Evolutionary conservation across 2,797 vertebrate species (phyloP).

Genomic region (Rhinogobio ventralis): DNA sequence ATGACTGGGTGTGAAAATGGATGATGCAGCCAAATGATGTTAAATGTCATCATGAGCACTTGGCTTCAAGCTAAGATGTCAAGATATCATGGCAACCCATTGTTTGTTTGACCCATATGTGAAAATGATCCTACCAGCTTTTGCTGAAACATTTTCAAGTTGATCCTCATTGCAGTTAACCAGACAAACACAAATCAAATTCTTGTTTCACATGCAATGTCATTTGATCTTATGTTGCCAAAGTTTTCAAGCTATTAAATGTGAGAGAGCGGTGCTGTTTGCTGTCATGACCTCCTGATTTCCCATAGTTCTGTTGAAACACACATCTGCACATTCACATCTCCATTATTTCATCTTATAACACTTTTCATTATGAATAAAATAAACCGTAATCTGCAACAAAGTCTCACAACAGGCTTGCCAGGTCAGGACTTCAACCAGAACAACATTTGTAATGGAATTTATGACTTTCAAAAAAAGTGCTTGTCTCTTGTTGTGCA

Average conservation of each 20-base stretch:
- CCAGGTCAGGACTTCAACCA: slow-evolving; percentile 21
- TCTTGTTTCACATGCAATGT: slow-evolving; percentile 56
- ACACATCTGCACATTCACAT: slow-evolving; percentile 38
- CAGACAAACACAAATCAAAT: slow-evolving; percentile 54
- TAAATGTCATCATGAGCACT: slow-evolving; percentile 45
- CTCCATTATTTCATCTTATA: slow-evolving; percentile 12
- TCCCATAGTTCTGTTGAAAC: slow-evolving; percentile 32
- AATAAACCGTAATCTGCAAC: slow-evolving; percentile 4
- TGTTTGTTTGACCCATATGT: slow-evolving; percentile 66
- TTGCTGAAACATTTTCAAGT: slow-evolving; percentile 54
- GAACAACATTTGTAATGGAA: slow-evolving; percentile 15
- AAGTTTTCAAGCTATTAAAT: slow-evolving; percentile 49
- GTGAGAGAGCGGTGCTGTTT: slow-evolving; percentile 17
- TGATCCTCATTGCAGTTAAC: slow-evolving; percentile 49
- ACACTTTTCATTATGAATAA: slow-evolving; percentile 6
- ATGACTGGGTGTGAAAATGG: slow-evolving; percentile 53
- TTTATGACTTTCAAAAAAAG: slow-evolving; percentile 43
- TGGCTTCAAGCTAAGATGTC: slow-evolving; percentile 53
- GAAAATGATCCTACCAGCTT: slow-evolving; percentile 63
- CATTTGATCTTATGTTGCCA: slow-evolving; percentile 55
- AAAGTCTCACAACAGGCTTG: neutral
- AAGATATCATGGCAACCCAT: slow-evolving; percentile 58
- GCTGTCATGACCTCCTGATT: slow-evolving; percentile 40
- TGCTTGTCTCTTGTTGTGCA: slow-evolving; percentile 40
- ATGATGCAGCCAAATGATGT: slow-evolving; percentile 36